A percentile compares a stretch with the other conserved stretches of the same genome.
Conservation (phyloP, 2,113 vertebrate genomes). For the Sylvilagus bachmani region DNA sequence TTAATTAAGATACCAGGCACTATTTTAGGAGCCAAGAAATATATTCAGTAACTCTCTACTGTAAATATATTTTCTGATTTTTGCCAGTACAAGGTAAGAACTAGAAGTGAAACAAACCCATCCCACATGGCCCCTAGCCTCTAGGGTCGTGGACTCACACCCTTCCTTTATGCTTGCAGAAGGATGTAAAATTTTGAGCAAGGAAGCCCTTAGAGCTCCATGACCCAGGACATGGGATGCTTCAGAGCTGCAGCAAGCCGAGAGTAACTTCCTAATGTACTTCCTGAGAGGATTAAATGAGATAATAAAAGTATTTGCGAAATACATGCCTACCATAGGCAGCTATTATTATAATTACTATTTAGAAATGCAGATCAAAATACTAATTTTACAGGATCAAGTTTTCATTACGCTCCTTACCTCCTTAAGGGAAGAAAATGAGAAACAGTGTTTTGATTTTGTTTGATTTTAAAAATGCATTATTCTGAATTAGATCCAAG, state of each 20-base stretch:
- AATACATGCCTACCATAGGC: neutral
- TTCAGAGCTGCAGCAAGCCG: neutral
- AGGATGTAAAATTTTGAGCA: neutral
- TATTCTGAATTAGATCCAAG: neutral
- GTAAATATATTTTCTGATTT: neutral
- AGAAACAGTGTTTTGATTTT: constrained; percentile 2
- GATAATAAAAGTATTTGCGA: neutral
- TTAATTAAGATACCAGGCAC: neutral
- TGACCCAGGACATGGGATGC: too few relatives aligned
- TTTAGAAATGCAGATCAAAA: neutral
- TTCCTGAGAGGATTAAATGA: neutral
- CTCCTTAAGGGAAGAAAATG: constrained; percentile 2
- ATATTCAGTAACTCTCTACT: neutral
- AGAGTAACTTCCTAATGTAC: neutral
- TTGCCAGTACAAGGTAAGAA: neutral
- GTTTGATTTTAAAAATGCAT: neutral
- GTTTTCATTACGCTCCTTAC: neutral
- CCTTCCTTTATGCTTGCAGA: rapidly evolving
- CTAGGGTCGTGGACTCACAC: neutral
- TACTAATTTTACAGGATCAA: neutral
- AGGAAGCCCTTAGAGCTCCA: neutral
- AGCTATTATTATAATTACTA: neutral
- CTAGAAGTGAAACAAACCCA: neutral
- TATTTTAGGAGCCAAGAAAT: neutral
- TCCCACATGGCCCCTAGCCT: too few relatives aligned